These are phyloP conservation scores for Hycleus phaleratus DNA, from an alignment of 1,140 invertebrate species.

Conservation along the genomic window DNA sequence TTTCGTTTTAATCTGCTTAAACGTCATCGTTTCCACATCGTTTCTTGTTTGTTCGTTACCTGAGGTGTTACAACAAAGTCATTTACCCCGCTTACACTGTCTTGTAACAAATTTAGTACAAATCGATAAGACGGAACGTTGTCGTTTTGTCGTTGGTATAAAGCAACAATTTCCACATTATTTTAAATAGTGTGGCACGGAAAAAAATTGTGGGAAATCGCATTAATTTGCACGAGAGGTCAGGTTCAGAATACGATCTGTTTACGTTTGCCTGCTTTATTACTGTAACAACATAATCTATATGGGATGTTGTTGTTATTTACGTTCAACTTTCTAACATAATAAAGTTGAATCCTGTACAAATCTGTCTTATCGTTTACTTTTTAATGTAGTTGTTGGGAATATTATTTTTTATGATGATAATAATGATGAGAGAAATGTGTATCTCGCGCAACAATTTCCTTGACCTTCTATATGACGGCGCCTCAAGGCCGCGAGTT, in stretches of 20 bases:
- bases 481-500: constrained; percentile 24
- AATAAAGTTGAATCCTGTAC: no score
- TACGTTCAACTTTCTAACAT: no score
- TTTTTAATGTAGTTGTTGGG: no score
- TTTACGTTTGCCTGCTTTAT: constrained; percentile 10
- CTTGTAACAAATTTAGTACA: no score
- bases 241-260: constrained; percentile 4
- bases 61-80: no score
- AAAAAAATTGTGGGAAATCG: constrained; percentile 1
- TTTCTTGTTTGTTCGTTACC: neutral
- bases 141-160: neutral
- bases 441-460: constrained; percentile 23
- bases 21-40: constrained; percentile 3
- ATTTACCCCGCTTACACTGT: no score
- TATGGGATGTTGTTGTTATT: no score
- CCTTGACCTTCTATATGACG: constrained; percentile 25
- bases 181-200: no score
- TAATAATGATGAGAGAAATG: neutral
- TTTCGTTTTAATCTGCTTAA: constrained; percentile 7
- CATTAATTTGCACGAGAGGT: constrained; percentile 6
- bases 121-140: no score
- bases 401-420: no score
- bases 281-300: constrained; percentile 7
- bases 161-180: neutral
- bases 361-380: no score